These are phyloP conservation scores for Menidia beryllina DNA, from an alignment of 2,113 vertebrate species.

Conservation along the genomic window DNA sequence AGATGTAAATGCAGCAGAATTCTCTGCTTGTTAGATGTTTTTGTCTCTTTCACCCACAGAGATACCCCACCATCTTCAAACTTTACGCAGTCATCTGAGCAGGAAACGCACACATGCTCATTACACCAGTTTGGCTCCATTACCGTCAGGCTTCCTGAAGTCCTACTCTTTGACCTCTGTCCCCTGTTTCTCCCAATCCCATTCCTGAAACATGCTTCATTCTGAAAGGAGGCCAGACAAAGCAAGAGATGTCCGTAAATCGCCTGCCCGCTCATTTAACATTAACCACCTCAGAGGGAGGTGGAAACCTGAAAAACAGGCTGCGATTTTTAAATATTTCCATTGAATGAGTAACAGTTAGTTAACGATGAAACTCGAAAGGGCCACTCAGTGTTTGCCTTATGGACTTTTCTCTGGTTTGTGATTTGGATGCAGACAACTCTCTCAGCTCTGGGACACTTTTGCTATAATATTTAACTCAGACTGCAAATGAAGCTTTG, in stretches of 20 bases:
- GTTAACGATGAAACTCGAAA: conserved; percentile 70
- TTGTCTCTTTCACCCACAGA: conserved; percentile 1
- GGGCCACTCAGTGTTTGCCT: conserved; percentile 62
- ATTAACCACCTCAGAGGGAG: conserved; percentile 21
- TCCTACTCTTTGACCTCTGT: conserved; percentile 38
- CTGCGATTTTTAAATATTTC: conserved; percentile 38
- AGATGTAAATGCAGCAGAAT: too few species aligned
- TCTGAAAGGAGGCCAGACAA: conserved; percentile 35
- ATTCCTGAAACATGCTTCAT: conserved; percentile 35
- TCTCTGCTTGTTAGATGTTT: neutral
- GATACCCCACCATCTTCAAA: neutral
- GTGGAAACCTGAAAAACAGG: conserved; percentile 1
- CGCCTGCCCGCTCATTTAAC: conserved; percentile 33
- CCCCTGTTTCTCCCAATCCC: conserved; percentile 26
- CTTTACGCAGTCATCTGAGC: conserved; percentile 39
- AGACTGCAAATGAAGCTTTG: neutral
- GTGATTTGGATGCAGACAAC: conserved; percentile 49
- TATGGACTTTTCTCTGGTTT: conserved; percentile 67
- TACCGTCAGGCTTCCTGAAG: conserved; percentile 34
- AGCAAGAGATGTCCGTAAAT: conserved; percentile 27
- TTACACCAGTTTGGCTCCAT: conserved; percentile 50
- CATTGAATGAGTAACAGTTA: conserved; percentile 60
- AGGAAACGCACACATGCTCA: conserved; percentile 14
- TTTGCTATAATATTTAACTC: conserved; percentile 41
- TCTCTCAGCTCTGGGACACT: conserved; percentile 43